Percentiles rank a stretch among this genome's conserved stretches.
These are phyloP conservation scores for Agapornis roseicollis DNA, from an alignment of 2,113 vertebrate genomes.

Conservation along the genomic window DNA sequence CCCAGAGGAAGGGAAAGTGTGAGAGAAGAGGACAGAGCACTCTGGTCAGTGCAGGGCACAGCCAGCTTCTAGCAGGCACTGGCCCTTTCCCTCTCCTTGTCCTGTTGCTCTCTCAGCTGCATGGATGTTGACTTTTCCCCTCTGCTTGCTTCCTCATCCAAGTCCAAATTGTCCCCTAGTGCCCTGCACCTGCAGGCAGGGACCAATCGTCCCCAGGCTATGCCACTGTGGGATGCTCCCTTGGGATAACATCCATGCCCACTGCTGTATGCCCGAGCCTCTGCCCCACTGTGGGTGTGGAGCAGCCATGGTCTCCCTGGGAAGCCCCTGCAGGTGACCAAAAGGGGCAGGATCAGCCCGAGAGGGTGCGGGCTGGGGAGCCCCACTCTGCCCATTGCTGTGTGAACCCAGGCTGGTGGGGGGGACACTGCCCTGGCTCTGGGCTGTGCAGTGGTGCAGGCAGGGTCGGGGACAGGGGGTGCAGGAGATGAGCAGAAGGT, in stretches of 20 bases:
- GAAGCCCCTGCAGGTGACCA: background rate
- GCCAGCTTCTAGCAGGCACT: background rate
- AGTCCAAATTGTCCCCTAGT: background rate
- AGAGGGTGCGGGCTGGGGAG: background rate
- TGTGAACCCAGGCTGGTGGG: no score
- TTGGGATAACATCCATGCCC: background rate
- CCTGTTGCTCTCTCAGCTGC: background rate
- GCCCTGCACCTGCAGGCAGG: background rate
- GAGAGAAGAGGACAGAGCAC: background rate
- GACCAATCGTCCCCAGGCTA: background rate
- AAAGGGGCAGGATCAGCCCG: background rate
- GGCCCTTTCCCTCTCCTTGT: background rate
- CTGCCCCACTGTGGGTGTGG: background rate
- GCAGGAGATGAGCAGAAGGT: background rate
- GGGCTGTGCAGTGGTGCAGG: background rate
- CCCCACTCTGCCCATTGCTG: accelerated
- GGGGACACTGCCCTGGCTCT: background rate
- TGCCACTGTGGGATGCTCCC: background rate
- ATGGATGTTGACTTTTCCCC: background rate
- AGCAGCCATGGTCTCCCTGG: background rate
- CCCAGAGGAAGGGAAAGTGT: background rate
- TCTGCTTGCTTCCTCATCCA: background rate
- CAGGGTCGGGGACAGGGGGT: background rate
- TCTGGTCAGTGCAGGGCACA: background rate
- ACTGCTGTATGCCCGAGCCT: accelerated